A percentile compares a stretch with the other conserved stretches of the same genome.
Conservation (phyloP, 2,113 vertebrate genomes). For the Melanerpes formicivorus region DNA sequence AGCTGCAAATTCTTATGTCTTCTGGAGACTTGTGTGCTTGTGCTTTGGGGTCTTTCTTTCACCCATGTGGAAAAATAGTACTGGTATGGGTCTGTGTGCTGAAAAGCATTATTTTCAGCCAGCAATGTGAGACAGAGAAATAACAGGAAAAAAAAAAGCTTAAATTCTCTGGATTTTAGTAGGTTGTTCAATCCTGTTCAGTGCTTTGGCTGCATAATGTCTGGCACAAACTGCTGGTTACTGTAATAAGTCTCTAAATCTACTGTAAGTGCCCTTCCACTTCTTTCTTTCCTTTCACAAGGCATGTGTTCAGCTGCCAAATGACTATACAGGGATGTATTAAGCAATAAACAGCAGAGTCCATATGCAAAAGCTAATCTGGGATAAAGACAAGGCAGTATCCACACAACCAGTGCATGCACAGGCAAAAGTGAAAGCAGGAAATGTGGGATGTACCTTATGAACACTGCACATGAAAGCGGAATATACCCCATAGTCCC, state of each 20-base stretch:
- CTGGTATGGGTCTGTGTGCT: neutral
- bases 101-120: neutral
- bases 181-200: neutral
- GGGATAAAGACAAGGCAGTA: slow-evolving; percentile 3
- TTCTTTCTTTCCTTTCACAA: slow-evolving; percentile 14
- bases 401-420: neutral
- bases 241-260: neutral
- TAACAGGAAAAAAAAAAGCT: neutral
- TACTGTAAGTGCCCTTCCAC: neutral
- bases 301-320: neutral
- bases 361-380: slow-evolving; percentile 14
- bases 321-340: neutral
- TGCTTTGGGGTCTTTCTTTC: neutral
- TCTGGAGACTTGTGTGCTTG: neutral
- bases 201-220: neutral
- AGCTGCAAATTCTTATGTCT: neutral
- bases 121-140: neutral
- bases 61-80: neutral
- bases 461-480: neutral
- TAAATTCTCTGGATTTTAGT: neutral
- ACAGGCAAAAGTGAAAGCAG: neutral
- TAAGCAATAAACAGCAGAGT: neutral
- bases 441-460: neutral
- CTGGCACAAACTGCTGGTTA: neutral
- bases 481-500: neutral